Conservation (phyloP, 1,140 invertebrate genomes). For the Eueides isabella region DNA sequence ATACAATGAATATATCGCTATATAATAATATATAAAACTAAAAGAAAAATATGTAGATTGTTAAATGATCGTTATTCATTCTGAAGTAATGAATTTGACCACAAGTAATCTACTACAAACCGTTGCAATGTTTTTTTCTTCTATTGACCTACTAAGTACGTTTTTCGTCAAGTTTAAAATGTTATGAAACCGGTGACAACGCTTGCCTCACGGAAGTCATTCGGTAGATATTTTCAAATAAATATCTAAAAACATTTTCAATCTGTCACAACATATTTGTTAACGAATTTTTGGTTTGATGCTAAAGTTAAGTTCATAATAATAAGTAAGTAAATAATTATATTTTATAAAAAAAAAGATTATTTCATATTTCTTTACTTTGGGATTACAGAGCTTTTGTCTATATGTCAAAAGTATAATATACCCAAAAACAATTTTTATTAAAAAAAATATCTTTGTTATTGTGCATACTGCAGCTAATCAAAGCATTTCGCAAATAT, state of each 20-base stretch:
- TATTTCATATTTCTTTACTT: too few relatives aligned
- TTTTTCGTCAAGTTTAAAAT: neutral
- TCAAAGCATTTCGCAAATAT: neutral
- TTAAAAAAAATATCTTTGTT: neutral
- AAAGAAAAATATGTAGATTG: neutral
- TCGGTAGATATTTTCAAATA: neutral
- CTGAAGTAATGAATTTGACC: neutral
- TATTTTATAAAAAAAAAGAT: too few relatives aligned
- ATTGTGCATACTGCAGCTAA: neutral
- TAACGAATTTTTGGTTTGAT: too few relatives aligned
- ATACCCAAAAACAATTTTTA: neutral
- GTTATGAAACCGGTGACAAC: neutral
- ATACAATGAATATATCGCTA: too few relatives aligned
- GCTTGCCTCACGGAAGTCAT: neutral
- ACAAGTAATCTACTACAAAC: neutral
- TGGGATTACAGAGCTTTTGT: too few relatives aligned
- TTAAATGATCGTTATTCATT: constrained; percentile 2
- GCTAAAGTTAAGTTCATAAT: too few relatives aligned
- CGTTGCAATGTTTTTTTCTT: neutral
- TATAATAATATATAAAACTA: neutral
- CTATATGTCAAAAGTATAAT: too few relatives aligned
- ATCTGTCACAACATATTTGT: too few relatives aligned
- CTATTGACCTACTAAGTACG: neutral
- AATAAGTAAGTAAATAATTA: too few relatives aligned
- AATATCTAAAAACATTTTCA: neutral